phyloP scores from a whole-genome alignment of 2,113 vertebrate species.

The Amia ocellicauda region DNA sequence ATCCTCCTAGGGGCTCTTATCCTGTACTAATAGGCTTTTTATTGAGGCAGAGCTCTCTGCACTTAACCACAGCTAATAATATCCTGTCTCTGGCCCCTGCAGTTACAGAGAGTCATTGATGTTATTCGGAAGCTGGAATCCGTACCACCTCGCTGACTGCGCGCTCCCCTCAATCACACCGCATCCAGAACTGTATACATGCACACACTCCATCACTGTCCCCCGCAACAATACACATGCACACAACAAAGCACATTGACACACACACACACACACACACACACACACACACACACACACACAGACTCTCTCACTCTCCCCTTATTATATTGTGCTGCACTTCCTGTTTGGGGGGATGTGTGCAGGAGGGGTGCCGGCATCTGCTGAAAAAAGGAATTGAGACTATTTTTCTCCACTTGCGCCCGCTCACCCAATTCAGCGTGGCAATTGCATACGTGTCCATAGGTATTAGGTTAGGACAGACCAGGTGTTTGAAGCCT shows the following conservation, averaged over 20 bases:
- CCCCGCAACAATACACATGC: slow-evolving; percentile 30
- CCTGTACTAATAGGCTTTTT: slow-evolving; percentile 63
- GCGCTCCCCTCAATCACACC: too few species aligned
- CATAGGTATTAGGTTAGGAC: background rate
- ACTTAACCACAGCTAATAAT: too few species aligned
- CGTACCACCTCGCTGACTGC: too few species aligned
- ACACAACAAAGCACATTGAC: slow-evolving; percentile 27
- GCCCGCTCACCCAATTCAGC: background rate
- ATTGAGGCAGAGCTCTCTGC: slow-evolving; percentile 45
- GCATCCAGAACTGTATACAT: too few species aligned
- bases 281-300: slow-evolving; percentile 20
- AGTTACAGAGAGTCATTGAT: too few species aligned
- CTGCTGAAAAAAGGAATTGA: slow-evolving; percentile 15
- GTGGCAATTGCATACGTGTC: background rate
- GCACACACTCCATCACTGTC: slow-evolving; percentile 39
- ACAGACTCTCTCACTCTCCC: slow-evolving; percentile 29
- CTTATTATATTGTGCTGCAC: too few species aligned
- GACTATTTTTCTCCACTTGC: too few species aligned
- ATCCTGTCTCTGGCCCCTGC: too few species aligned
- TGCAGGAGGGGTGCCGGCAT: slow-evolving; percentile 25
- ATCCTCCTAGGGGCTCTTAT: slow-evolving; percentile 37
- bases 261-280: slow-evolving; percentile 16
- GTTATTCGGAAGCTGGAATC: too few species aligned
- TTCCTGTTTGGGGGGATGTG: slow-evolving; percentile 28
- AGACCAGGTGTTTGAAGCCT: background rate